Percentiles rank a stretch among this genome's conserved stretches.
Conservation (phyloP, 2,797 vertebrate species). For the Sebastes cheni region DNA sequence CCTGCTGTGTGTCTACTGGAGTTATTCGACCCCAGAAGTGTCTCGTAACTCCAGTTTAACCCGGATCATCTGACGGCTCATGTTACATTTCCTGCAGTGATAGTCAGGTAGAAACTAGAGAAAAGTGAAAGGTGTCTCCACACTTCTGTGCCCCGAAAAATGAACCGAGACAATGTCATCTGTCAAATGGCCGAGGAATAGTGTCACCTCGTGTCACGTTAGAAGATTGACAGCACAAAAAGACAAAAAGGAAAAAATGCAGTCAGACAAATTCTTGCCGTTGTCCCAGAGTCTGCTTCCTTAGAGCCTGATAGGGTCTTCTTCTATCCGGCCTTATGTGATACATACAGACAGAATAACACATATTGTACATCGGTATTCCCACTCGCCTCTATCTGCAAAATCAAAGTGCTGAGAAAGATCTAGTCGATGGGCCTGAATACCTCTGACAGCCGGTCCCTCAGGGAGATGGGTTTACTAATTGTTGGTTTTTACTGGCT, state of each 20-base stretch:
- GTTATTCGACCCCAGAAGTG: background rate
- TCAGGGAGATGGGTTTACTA: constrained; percentile 64
- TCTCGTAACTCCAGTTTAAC: constrained; percentile 6
- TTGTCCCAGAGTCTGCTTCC: background rate
- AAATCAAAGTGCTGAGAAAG: constrained; percentile 28
- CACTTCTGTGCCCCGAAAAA: background rate
- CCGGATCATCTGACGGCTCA: background rate
- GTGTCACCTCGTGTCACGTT: constrained; percentile 1
- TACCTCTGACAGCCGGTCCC: constrained; percentile 47
- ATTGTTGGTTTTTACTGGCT: constrained; percentile 74
- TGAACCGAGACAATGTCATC: constrained; percentile 5
- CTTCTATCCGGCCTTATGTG: background rate
- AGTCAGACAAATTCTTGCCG: background rate
- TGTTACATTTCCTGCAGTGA: background rate
- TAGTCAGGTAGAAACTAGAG: background rate
- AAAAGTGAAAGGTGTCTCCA: background rate
- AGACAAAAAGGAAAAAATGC: background rate
- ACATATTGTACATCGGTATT: constrained; percentile 2
- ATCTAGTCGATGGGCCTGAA: constrained; percentile 52
- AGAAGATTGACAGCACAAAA: background rate
- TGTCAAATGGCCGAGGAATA: background rate
- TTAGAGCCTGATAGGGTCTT: background rate
- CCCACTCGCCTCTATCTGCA: background rate
- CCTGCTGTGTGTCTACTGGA: background rate
- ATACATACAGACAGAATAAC: background rate